Percentiles rank a stretch among this genome's conserved stretches.
Conservation (phyloP, 2,113 vertebrate genomes). For the Geococcyx californianus region DNA sequence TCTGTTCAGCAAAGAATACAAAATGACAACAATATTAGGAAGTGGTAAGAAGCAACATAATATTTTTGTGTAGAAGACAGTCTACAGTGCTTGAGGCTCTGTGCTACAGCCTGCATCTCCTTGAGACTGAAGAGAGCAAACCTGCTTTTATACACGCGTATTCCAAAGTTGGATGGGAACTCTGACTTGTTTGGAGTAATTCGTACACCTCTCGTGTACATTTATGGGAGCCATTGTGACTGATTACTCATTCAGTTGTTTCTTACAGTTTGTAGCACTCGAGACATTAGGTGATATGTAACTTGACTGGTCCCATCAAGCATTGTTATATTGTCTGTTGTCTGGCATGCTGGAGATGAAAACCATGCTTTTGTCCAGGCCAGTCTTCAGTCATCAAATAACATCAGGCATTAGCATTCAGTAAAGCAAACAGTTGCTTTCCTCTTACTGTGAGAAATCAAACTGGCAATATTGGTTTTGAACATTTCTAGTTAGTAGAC, state of each 20-base stretch:
- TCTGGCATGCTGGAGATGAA: neutral
- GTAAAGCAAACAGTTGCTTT: constrained; percentile 29
- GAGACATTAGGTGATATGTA: neutral
- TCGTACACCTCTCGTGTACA: rapidly evolving
- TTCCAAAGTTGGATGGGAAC: neutral
- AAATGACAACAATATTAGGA: neutral
- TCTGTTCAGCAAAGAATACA: neutral
- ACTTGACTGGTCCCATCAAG: neutral
- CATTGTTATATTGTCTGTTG: neutral
- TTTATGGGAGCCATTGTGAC: neutral
- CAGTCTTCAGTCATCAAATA: neutral
- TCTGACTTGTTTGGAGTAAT: neutral
- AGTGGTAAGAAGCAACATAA: neutral
- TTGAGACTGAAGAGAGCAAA: neutral
- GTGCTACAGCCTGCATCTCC: neutral
- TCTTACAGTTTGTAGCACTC: neutral
- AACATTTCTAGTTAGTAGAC: neutral
- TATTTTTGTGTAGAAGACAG: neutral
- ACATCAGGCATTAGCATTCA: neutral
- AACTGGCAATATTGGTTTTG: neutral
- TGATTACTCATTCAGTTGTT: neutral
- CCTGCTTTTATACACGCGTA: neutral
- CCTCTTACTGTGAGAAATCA: neutral
- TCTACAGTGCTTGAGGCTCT: neutral
- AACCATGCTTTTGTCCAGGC: neutral